These are phyloP conservation scores for Dicyrtomina minuta DNA, from an alignment of 2,888 invertebrate species.

Conservation along the genomic window DNA sequence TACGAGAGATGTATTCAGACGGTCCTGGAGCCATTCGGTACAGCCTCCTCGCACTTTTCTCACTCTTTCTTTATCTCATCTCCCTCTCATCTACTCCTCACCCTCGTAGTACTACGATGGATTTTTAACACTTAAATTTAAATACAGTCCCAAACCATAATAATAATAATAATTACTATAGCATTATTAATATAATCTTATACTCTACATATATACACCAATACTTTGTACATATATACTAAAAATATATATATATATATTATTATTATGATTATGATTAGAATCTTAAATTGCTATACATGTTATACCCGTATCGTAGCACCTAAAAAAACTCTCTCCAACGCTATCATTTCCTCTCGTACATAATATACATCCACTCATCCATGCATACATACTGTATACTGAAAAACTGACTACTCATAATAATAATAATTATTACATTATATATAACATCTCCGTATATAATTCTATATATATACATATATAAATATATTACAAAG, in stretches of 20 bases:
- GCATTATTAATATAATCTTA: neutral
- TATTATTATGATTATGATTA: no score
- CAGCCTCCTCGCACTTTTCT: neutral
- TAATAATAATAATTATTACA: no score
- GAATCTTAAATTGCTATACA: neutral
- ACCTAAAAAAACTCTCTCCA: neutral
- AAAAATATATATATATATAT: neutral
- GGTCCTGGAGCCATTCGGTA: constrained; percentile 42
- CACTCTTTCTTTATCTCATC: neutral
- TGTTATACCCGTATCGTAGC: no score
- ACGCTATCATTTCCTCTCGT: neutral
- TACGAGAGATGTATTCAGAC: constrained; percentile 71
- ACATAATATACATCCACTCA: neutral
- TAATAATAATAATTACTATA: constrained; percentile 6
- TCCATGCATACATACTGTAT: neutral
- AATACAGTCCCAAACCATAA: neutral
- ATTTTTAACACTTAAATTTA: constrained; percentile 9
- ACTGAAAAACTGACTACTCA: no score
- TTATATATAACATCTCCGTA: no score
- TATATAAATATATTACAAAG: no score
- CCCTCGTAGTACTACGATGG: constrained; percentile 24
- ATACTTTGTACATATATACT: neutral
- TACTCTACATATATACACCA: no score
- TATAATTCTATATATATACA: no score
- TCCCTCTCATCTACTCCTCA: constrained; percentile 3